phyloP scores from a whole-genome alignment of 2,888 invertebrate species.

The Drosophila villosipedis region DNA sequence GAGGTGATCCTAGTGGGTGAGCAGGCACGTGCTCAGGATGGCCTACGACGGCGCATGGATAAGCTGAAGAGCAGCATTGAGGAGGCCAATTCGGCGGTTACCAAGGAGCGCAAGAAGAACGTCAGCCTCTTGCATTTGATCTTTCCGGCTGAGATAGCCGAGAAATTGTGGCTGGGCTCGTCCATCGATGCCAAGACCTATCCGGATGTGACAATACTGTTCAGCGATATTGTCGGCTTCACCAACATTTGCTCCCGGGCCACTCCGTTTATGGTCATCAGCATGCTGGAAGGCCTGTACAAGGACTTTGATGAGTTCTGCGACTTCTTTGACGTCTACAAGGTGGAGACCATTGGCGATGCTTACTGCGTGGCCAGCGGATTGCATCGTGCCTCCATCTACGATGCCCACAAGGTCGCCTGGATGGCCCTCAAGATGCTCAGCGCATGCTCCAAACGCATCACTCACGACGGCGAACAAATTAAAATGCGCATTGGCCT shows the following conservation, averaged over 20 bases:
- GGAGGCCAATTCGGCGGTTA: constrained; percentile 96
- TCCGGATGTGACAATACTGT: constrained; percentile 97
- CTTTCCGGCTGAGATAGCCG: constrained; percentile 97
- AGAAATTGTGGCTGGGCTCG: constrained; percentile 96
- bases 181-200: constrained; percentile 96
- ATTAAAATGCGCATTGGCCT: constrained; percentile 97
- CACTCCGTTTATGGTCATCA: constrained; percentile 97
- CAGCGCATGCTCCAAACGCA: constrained; percentile 93
- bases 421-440: constrained; percentile 99
- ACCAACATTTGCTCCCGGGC: constrained; percentile 98
- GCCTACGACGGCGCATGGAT: constrained; percentile 95
- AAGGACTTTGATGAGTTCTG: constrained; percentile 97
- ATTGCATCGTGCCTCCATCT: constrained; percentile 92
- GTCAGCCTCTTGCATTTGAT: constrained; percentile 96
- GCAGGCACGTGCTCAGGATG: constrained; percentile 97
- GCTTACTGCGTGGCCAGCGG: constrained; percentile 98
- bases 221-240: constrained; percentile 98
- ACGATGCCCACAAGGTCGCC: constrained; percentile 97
- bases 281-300: constrained; percentile 96
- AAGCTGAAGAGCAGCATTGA: constrained; percentile 97
- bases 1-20: constrained; percentile 98
- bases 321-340: constrained; percentile 96
- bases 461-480: constrained; percentile 95
- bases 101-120: constrained; percentile 96
- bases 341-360: constrained; percentile 98